Evolutionary conservation across 1,140 invertebrate genomes (phyloP).

Genomic region (Drosophila setifemur): DNA sequence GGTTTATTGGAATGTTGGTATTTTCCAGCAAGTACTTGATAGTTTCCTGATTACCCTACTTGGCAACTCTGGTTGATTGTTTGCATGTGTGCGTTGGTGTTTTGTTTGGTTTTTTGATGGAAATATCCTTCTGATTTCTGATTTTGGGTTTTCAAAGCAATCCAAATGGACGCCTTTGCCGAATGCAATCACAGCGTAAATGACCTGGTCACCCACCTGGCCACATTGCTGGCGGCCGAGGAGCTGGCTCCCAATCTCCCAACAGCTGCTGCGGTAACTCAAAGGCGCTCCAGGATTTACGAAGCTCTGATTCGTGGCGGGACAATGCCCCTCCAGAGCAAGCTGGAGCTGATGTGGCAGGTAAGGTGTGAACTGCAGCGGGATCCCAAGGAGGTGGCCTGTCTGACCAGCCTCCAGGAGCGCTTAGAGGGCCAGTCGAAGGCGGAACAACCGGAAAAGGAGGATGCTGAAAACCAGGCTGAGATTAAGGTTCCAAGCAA

Average conservation of each 20-base stretch:
- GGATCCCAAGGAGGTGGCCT: background rate
- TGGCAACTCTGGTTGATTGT: background rate
- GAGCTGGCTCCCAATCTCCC: background rate
- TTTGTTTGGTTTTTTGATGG: background rate
- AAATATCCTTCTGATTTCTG: conserved; percentile 1
- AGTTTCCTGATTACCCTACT: too few relatives aligned
- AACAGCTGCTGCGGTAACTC: conserved; percentile 43
- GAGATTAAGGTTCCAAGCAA: background rate
- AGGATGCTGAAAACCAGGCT: background rate
- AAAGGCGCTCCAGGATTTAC: conserved; percentile 39
- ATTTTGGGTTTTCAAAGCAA: background rate
- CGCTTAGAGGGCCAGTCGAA: background rate
- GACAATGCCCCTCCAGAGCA: background rate
- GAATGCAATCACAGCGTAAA: conserved; percentile 20
- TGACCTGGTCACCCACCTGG: conserved; percentile 36
- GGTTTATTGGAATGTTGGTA: too few relatives aligned
- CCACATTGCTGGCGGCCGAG: conserved; percentile 18
- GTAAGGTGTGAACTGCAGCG: background rate
- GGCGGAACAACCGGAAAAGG: background rate
- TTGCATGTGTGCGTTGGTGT: background rate
- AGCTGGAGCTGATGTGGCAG: background rate
- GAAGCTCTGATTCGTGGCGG: conserved; percentile 22
- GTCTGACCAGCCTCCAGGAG: background rate
- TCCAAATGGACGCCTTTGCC: conserved; percentile 26
- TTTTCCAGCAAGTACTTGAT: too few relatives aligned